A percentile compares a stretch with the other conserved stretches of the same genome.
Conservation (phyloP, 2,888 invertebrate species). For the Adelphocoris suturalis region DNA sequence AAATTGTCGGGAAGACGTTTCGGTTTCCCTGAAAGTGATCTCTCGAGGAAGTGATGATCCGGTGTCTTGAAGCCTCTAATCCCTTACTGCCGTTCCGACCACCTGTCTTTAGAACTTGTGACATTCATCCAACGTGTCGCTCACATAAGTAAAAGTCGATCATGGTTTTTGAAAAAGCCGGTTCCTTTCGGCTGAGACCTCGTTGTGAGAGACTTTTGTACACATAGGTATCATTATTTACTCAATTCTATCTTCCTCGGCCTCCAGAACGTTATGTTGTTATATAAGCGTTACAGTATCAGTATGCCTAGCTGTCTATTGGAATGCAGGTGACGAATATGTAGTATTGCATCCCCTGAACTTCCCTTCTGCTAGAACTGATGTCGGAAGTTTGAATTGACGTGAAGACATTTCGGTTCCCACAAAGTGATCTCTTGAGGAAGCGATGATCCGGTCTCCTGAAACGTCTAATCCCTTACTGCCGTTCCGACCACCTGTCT, state of each 20-base stretch:
- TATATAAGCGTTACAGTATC: no score
- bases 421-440: not conserved
- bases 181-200: no score
- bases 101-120: constrained; percentile 2
- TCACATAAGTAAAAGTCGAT: not conserved
- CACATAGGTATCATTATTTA: no score
- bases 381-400: no score
- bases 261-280: no score
- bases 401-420: not conserved
- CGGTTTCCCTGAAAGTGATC: not conserved
- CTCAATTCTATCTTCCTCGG: no score
- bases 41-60: constrained; percentile 12
- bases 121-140: not conserved
- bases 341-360: no score
- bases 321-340: no score
- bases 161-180: not conserved
- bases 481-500: not conserved
- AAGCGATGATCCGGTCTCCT: not conserved
- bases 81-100: not conserved
- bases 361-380: no score
- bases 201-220: no score
- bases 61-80: not conserved
- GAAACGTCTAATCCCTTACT: not conserved
- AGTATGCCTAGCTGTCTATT: no score
- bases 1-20: no score